Conservation (phyloP, 2,888 invertebrate genomes). For the Trisateles emortualis region DNA sequence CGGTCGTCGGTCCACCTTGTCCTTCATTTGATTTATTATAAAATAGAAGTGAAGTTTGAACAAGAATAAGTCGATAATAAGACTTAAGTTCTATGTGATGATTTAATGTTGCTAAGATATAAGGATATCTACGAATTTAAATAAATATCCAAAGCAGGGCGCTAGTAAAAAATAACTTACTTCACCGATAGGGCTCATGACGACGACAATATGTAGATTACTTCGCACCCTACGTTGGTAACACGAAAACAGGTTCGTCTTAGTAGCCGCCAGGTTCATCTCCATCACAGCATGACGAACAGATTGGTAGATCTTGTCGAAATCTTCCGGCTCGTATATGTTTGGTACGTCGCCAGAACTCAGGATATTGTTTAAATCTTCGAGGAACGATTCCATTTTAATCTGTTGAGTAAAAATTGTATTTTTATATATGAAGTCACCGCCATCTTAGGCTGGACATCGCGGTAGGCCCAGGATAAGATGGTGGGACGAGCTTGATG, state of each 20-base stretch:
- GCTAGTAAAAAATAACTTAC: slow-evolving; percentile 44
- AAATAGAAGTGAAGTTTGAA: no score
- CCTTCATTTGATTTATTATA: no score
- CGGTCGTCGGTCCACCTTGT: no score
- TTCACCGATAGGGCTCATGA: slow-evolving; percentile 93
- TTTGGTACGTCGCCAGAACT: slow-evolving; percentile 97
- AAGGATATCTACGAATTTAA: no score
- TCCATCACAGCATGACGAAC: slow-evolving; percentile 93
- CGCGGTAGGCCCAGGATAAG: no score
- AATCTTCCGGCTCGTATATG: slow-evolving; percentile 93
- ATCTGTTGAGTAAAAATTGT: slow-evolving; percentile 84
- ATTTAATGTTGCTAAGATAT: no score
- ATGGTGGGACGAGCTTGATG: no score
- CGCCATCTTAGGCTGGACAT: no score
- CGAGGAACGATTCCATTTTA: slow-evolving; percentile 94
- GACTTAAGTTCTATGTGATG: no score
- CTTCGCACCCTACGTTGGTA: slow-evolving; percentile 93
- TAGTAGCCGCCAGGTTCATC: slow-evolving; percentile 91
- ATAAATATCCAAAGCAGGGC: no score
- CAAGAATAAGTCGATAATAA: no score
- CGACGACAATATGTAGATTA: slow-evolving; percentile 93
- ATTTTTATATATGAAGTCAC: no score
- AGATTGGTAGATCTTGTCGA: slow-evolving; percentile 90
- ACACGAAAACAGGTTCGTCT: slow-evolving; percentile 94
- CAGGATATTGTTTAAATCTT: slow-evolving; percentile 95